Base-by-base conservation (phyloP, 2,113 vertebrate genomes). In the Larimichthys polyactis region DNA sequence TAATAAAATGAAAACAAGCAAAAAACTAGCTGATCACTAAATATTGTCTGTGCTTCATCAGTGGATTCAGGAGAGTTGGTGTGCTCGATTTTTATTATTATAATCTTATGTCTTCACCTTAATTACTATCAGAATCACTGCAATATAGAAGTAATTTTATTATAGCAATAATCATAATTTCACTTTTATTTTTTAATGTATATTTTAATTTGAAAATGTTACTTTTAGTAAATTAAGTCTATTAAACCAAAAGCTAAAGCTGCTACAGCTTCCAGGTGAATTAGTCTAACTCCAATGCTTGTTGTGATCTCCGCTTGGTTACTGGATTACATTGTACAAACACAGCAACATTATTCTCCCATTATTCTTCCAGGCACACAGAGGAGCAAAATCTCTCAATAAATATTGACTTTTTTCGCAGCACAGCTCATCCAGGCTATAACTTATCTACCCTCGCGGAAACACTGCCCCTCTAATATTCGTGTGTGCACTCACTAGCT, bases 401-500 rank as follows among this genome's bases (percentile, higher is more conserved):
- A 71, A 82, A 84, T 84, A 81, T 55, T 69, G 81, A 78, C 57
- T 66, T 70, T 70, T 83, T 57, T 79, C 64, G 44, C 1, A 20
- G 46, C 55, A 60, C 36, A 46, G 63, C 70, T 60, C 36, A 70
- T 60, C 69, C 46, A 77, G 62, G 60, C 73, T 66, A 10, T 11
- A 48, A 73, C 73, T 83, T 49, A 71, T 29, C 48, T 51, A 59
- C 54, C 64, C 66, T 65, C 17, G 0, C 5, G 58, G n/a, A 72
- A 73, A 73, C 82, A 60, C 59, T 75, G 75, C 46, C 54, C 7
- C 63, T 65, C 14, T 55, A 32, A 9, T 20, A 60, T 48, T 40
- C 43, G 65, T 29, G 29, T 5, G 52, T 14, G 3, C 4, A 92
- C 96, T 96, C 87, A 99, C 97, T 94, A 71, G 96, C 90, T 74